Base-by-base conservation (phyloP, 2,888 invertebrate species). In the Caenorhabditis sp. region DNA sequence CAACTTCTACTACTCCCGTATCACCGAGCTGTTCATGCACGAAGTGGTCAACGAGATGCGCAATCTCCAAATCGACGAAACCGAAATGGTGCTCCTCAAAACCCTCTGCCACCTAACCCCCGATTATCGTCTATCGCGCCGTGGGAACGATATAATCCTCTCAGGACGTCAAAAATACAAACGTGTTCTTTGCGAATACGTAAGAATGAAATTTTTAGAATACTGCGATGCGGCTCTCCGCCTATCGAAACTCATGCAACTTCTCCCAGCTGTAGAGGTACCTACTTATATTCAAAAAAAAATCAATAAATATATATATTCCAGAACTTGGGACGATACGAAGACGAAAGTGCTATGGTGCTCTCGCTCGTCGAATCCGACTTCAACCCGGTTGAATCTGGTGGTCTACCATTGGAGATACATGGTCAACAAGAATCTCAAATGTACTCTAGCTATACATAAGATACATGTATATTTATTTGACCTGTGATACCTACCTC, bases 331-430 rank as follows among this genome's bases (percentile, higher is more conserved):
- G 75, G 75, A 1, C 53, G 63, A 17, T 70, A 67, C 56, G 75
- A 75, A 59, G 75, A 75, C 59, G 75, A 75, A 36, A 65, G 64
- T 62, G 75, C 75, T 1, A 26, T 75, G 0, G n/a, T 75, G 8
- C 57, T 75, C 0, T 67, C 70, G 17, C 43, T 75, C 1, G 64
- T 58, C 0, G 64, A 70, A 38, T 59, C 69, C 1, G 60, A 63
- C 12, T 74, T 75, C 61, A 71, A 60, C 43, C 64, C 65, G 4
- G 43, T 63, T 17, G 67, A 67, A 31, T 61, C 61, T 10, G 70
- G 67, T 12, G 75, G 67, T 17, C 63, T 75, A 0, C 70, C 75
- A 1, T 63, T 59, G 25, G 64, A 67, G 23, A 68, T 74, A 52
- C 74, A 74, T 14, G 43, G 43, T 43, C 43, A 43, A 43, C 43